Percentiles rank a stretch among this genome's conserved stretches.
These are phyloP conservation scores for Donacobius atricapilla DNA, from an alignment of 2,113 vertebrate species.

Conservation along the genomic window DNA sequence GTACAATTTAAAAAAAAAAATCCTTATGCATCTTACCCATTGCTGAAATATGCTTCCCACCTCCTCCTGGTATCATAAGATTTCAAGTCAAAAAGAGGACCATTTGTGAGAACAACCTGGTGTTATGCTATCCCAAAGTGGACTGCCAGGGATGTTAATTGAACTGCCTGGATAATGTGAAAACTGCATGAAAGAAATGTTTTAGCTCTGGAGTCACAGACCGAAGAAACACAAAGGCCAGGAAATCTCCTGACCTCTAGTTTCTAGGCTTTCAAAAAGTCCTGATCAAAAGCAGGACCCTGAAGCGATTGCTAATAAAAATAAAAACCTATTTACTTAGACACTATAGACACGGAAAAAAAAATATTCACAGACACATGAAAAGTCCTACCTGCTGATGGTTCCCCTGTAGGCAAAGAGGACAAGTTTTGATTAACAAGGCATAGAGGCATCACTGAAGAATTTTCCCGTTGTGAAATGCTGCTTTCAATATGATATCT, in stretches of 20 bases:
- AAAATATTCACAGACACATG: neutral
- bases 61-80: neutral
- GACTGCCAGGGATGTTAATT: neutral
- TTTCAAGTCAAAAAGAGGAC: neutral
- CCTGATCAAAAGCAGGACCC: neutral
- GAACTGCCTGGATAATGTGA: neutral
- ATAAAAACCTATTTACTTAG: neutral
- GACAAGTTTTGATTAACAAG: constrained; percentile 60
- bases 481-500: constrained; percentile 86
- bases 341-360: neutral
- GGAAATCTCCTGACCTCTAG: neutral
- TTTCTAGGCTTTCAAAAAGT: neutral
- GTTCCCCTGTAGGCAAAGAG: constrained; percentile 44
- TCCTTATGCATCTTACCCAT: neutral
- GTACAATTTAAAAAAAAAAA: neutral
- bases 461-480: constrained; percentile 71
- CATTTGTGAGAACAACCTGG: neutral
- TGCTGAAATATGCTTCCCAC: neutral
- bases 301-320: neutral
- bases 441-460: constrained; percentile 77
- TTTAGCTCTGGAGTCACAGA: neutral
- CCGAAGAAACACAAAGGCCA: neutral
- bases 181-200: neutral
- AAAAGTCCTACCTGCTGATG: constrained; percentile 63
- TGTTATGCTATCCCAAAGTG: neutral